Evolutionary conservation across 2,113 vertebrate genomes (phyloP), one percentile per base, ranked within the genome.

Genomic region (Laticauda colubrina): DNA sequence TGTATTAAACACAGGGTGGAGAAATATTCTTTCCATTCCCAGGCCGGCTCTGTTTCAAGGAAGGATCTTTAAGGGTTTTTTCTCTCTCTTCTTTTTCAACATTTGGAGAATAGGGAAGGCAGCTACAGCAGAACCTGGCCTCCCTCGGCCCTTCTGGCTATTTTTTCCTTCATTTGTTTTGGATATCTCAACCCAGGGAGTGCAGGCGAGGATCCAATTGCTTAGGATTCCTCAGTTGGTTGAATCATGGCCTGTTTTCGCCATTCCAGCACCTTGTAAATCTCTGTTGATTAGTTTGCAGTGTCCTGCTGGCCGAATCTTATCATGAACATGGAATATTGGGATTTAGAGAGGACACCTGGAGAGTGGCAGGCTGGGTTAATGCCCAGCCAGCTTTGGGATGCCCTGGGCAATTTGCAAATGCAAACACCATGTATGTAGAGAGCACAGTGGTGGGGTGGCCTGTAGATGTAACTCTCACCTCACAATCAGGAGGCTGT

Each of bases 1-100:
- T 93, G 91, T n/a, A 57, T 0, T 91, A 95, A 34, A 48, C 75
- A 85, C 88, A 43, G 92, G 94, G 45, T 89, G 92, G 94, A 93
- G 55, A 87, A 5, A 87, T 64, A 5, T 20, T 34, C 3, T 0
- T 26, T 7, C 7, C 29, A 1, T 34, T 18, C 20, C 2, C 29
- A 21, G 90, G 26, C 61, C 34, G 75, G 56, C 56, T 10, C 51
- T 6, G 1, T 57, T 57, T 0, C 0, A 1, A 26, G 12, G 39
- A 0, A 0, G 12, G 10, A 0, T 45, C 48, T 21, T 4, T 6
- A 15, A 18, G 26, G 29, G 15, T 26, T 61, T 29, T 26, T 88
- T 86, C 61, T 87, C 51, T 53, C 24, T 26, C 9, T 1, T 1
- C 6, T 53, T 4, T 4, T 34, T 34, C 26, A 29, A 53, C 29